Evolutionary conservation across 2,888 invertebrate species (phyloP).

Genomic region (Melitaea athalia): DNA sequence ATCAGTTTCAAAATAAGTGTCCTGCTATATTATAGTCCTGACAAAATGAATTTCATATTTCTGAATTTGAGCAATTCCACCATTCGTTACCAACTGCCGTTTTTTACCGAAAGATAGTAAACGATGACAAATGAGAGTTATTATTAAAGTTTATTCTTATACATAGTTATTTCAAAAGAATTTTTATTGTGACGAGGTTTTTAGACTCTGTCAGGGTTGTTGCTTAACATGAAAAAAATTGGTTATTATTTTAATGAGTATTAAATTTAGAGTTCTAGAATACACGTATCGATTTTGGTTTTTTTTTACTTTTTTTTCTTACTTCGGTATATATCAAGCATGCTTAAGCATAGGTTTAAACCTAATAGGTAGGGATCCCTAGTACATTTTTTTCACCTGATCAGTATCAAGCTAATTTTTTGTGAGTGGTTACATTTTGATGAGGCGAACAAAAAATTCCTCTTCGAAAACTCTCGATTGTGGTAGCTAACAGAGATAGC

Average conservation of each 20-base stretch:
- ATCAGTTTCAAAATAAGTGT: conserved; percentile 74
- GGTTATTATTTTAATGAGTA: no score
- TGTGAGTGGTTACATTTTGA: no score
- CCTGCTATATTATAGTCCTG: conserved; percentile 62
- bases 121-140: conserved; percentile 13
- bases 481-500: no score
- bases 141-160: conserved; percentile 4
- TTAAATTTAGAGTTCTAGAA: no score
- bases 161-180: not conserved
- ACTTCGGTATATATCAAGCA: not conserved
- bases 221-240: not conserved
- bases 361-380: not conserved
- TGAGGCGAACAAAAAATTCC: no score
- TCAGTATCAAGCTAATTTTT: no score
- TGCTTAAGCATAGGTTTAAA: not conserved
- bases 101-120: conserved; percentile 14
- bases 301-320: not conserved
- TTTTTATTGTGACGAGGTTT: not conserved
- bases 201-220: not conserved
- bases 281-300: no score
- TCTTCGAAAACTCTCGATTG: no score
- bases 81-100: conserved; percentile 9
- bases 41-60: conserved; percentile 43
- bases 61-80: conserved; percentile 21
- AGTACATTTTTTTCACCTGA: no score